Base-by-base conservation (phyloP, 1,140 invertebrate species). In the Brachystomella parvula region DNA sequence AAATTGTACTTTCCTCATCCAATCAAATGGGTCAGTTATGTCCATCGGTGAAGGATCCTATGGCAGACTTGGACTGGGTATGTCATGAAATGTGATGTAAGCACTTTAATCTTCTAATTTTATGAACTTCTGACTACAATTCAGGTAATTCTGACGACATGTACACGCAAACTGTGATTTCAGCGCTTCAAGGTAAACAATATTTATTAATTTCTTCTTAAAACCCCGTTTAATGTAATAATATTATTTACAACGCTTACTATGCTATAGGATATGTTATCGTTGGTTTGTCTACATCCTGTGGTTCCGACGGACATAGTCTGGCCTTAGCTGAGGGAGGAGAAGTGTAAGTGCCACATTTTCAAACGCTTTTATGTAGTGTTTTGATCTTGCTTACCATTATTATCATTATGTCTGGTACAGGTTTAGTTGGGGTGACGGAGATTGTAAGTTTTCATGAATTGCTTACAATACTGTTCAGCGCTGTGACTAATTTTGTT, bases 221-320 rank as follows among this genome's bases (percentile, higher is more conserved):
- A 44, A 3, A 26, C 32, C n/a, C 32, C n/a, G 19, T 53, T 64
- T 15, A 19, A 19, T 33, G 58, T 26, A 15, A 15, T 12, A 24
- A 26, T 53, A 53, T 53, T 53, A 24, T 53, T 53, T 39, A 61
- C 2, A 57, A 17, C 12, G 47, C 26, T 44, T 65, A n/a, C 19
- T 63, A 56, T 1, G 62, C 58, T 73, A 3, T 72, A 83, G 82
- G 85, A 30, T 87, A 85, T 79, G 83, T 87, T 1, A 82, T 86
- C 6, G 82, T 81, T 33, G 81, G 84, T 73, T 73, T 87, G 61
- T 80, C 82, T 1, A 86, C 84, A 0, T 86, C 83, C 2, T 81
- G 81, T 71, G 83, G 83, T n/a, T 82, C 81, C 24, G 83, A 84
- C 76, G 83, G 83, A n/a, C 83, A 85, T 75, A 82, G 78, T 66